These are phyloP conservation scores for Aegithalos caudatus DNA, from an alignment of 2,113 vertebrate species.

Conservation along the genomic window DNA sequence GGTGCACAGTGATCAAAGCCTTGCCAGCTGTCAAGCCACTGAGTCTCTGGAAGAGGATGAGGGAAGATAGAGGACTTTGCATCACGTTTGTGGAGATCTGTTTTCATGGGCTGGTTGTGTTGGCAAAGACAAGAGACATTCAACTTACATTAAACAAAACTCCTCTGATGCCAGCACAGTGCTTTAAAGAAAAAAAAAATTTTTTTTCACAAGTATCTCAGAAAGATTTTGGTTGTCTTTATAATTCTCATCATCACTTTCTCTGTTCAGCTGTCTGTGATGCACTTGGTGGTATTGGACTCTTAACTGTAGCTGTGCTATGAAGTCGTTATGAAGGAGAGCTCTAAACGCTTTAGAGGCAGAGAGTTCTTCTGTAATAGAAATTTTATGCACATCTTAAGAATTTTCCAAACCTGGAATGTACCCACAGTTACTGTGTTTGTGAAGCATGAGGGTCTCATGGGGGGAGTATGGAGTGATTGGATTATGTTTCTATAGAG, in stretches of 20 bases:
- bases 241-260: background rate
- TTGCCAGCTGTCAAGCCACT: background rate
- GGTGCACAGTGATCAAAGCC: background rate
- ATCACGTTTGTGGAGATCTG: fast-evolving
- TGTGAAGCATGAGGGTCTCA: background rate
- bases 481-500: background rate
- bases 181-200: background rate
- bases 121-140: background rate
- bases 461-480: background rate
- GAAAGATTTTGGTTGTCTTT: background rate
- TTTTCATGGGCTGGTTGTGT: background rate
- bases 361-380: background rate
- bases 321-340: background rate
- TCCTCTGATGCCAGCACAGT: background rate
- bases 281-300: background rate
- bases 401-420: background rate
- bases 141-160: background rate
- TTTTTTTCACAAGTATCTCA: background rate
- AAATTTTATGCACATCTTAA: background rate
- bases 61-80: background rate
- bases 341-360: background rate
- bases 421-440: background rate
- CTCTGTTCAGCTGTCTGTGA: background rate
- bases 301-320: background rate
- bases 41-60: background rate